Evolutionary conservation across 2,113 vertebrate species (phyloP).

Genomic region (Microcebus jonahi): DNA sequence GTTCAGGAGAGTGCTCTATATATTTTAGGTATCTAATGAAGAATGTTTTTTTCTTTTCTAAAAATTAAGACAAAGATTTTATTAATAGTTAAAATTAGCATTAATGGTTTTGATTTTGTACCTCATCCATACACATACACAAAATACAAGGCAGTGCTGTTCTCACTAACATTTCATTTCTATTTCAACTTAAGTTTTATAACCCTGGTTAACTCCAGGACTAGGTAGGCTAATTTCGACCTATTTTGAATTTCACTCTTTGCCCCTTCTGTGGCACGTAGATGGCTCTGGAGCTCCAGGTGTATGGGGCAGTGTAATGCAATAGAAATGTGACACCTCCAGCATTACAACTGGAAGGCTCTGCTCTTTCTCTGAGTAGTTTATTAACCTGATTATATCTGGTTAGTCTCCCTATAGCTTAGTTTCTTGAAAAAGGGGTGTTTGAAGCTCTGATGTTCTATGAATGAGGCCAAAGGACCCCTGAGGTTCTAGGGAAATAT

Average conservation of each 20-base stretch:
- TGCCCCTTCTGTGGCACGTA: background rate
- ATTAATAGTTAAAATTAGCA: background rate
- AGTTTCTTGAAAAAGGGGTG: too few relatives aligned
- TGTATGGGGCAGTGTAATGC: background rate
- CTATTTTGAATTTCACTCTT: background rate
- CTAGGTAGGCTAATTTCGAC: background rate
- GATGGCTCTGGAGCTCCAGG: background rate
- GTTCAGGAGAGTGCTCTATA: background rate
- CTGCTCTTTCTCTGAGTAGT: background rate
- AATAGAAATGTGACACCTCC: background rate
- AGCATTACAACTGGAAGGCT: background rate
- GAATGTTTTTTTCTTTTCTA: background rate
- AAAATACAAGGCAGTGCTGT: background rate
- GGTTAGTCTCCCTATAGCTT: too few relatives aligned
- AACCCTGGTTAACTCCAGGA: background rate
- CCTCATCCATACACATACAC: background rate
- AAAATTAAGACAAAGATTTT: slow-evolving; percentile 13
- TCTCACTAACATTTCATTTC: background rate
- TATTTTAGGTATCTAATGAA: background rate
- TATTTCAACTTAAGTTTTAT: background rate
- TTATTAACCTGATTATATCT: too few relatives aligned
- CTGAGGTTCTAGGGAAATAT: too few relatives aligned
- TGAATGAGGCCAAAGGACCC: too few relatives aligned
- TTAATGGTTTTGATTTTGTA: background rate
- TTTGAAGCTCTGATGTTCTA: too few relatives aligned